Evolutionary conservation across 2,797 vertebrate genomes (phyloP).

Genomic region (Sebastolobus alascanus): DNA sequence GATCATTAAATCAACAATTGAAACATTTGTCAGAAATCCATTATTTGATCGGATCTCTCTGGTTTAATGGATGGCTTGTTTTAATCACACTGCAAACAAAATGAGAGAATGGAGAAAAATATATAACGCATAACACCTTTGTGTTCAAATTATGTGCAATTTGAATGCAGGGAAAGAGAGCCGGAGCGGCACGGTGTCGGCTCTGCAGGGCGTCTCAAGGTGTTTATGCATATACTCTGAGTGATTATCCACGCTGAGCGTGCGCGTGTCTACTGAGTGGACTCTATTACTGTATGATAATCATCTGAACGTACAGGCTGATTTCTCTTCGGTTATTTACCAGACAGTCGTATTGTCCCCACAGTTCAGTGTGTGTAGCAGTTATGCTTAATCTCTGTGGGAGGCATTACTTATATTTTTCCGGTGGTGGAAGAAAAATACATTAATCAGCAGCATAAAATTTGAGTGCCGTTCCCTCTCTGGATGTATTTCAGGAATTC

Average conservation of each 20-base stretch:
- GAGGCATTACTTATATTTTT: constrained; percentile 36
- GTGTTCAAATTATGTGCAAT: constrained; percentile 4
- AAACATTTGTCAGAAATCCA: neutral
- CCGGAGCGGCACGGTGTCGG: constrained; percentile 2
- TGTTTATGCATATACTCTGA: constrained; percentile 39
- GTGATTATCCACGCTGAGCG: constrained; percentile 45
- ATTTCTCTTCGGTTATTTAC: constrained; percentile 28
- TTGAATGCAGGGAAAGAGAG: neutral
- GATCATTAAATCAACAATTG: neutral
- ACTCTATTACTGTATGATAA: constrained; percentile 54
- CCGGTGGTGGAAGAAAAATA: constrained; percentile 31
- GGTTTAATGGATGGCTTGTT: neutral
- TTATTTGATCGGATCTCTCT: neutral
- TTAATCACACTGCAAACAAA: constrained; percentile 12
- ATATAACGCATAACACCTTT: constrained; percentile 1
- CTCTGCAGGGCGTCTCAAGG: constrained; percentile 37
- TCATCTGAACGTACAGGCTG: constrained; percentile 41
- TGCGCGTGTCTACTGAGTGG: constrained; percentile 11
- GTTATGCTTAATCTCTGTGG: constrained; percentile 29
- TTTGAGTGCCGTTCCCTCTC: constrained; percentile 19
- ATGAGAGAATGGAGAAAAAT: constrained; percentile 10
- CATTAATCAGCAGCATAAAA: constrained; percentile 36
- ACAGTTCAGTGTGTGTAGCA: constrained; percentile 23
- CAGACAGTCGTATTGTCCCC: constrained; percentile 25
- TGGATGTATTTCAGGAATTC: constrained; percentile 30